Percentiles rank a stretch among this genome's conserved stretches.
phyloP scores from a whole-genome alignment of 2,113 vertebrate species.

The Catharus bicknelli region DNA sequence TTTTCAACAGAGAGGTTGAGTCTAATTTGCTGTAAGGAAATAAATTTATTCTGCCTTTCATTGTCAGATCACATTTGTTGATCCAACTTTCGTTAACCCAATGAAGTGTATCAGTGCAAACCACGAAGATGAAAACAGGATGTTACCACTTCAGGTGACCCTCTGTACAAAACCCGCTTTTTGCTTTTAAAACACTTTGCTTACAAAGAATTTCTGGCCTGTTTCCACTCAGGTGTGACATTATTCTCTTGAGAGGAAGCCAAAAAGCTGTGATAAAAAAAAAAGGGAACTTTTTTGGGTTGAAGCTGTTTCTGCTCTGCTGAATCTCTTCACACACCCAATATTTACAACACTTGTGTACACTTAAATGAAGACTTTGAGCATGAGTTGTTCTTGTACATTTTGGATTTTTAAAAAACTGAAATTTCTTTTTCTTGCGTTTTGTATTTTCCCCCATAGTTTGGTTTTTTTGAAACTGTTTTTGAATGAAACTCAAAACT shows the following conservation, averaged over 20 bases:
- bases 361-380: background rate
- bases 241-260: background rate
- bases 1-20: background rate
- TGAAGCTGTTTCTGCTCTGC: background rate
- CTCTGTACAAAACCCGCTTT: background rate
- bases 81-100: background rate
- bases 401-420: background rate
- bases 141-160: background rate
- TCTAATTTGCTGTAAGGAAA: background rate
- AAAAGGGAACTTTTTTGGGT: background rate
- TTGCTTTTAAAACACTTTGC: background rate
- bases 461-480: background rate
- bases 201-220: conserved; percentile 4
- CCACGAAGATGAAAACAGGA: background rate
- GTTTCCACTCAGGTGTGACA: background rate
- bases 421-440: background rate
- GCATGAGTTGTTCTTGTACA: background rate
- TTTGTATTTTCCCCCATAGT: background rate
- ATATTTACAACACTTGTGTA: background rate
- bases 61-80: background rate
- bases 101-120: background rate
- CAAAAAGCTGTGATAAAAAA: background rate
- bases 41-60: background rate
- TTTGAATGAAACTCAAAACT: background rate
- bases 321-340: background rate